phyloP scores from a whole-genome alignment of 2,797 vertebrate species.

The Channallabes apus region DNA sequence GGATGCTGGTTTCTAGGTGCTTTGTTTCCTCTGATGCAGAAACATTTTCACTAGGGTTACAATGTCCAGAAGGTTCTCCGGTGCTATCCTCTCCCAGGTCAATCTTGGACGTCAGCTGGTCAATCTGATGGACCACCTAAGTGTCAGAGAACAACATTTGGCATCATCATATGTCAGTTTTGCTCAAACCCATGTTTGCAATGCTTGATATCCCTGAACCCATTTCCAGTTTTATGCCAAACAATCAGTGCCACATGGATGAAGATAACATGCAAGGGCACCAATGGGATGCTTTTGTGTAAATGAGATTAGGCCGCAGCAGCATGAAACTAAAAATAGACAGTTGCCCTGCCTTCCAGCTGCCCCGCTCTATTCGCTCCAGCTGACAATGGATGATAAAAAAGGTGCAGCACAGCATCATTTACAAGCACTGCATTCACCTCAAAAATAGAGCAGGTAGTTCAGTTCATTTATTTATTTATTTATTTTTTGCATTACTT shows the following conservation, averaged over 20 bases:
- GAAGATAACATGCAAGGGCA: conserved; percentile 60
- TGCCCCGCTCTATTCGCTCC: conserved; percentile 68
- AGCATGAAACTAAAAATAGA: conserved; percentile 67
- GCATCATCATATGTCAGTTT: conserved; percentile 28
- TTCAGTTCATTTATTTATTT: neutral
- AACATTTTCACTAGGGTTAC: conserved; percentile 58
- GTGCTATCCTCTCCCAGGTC: conserved; percentile 68
- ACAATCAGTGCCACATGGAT: conserved; percentile 54
- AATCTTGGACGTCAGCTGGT: conserved; percentile 73
- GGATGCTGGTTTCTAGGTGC: neutral
- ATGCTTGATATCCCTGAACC: neutral
- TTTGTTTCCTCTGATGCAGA: conserved; percentile 16
- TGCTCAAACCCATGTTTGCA: conserved; percentile 16
- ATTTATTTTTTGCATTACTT: neutral
- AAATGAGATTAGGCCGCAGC: conserved; percentile 59
- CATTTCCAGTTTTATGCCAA: conserved; percentile 40
- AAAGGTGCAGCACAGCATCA: conserved; percentile 45
- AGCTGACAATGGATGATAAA: conserved; percentile 50
- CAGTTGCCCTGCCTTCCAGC: conserved; percentile 67
- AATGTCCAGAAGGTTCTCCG: conserved; percentile 60
- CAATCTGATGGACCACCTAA: conserved; percentile 79
- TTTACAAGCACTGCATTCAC: conserved; percentile 55
- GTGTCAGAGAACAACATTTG: conserved; percentile 44
- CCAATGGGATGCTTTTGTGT: conserved; percentile 43
- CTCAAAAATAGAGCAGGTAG: conserved; percentile 65